These are phyloP conservation scores for Gonatopus flavifemur DNA, from an alignment of 1,140 invertebrate genomes.

Conservation along the genomic window DNA sequence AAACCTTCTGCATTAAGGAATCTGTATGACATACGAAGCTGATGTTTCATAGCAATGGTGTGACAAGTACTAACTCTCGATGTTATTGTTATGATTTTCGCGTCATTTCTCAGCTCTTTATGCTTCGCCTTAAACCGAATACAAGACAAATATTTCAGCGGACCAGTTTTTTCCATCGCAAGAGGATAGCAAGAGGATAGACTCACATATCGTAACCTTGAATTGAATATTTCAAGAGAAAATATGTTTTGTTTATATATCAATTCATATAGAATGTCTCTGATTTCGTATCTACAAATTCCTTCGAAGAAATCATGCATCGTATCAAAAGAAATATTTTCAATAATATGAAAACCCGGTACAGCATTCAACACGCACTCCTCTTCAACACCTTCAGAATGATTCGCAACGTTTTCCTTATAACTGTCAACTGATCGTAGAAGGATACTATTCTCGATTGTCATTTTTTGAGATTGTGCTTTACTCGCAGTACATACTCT, in stretches of 20 bases:
- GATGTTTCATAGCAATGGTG: not conserved
- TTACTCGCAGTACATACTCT: not conserved
- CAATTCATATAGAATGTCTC: not conserved
- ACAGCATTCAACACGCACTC: not conserved
- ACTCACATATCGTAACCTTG: not conserved
- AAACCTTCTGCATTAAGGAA: not conserved
- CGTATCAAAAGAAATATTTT: not conserved
- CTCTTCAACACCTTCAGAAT: not conserved
- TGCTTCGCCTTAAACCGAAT: constrained; percentile 9
- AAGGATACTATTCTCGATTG: not conserved
- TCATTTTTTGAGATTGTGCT: not conserved
- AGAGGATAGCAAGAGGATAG: too few relatives aligned
- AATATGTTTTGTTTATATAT: constrained; percentile 2
- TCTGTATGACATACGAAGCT: not conserved
- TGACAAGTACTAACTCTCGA: not conserved
- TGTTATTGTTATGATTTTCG: not conserved
- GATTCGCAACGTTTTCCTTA: not conserved
- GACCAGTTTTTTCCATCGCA: constrained; percentile 6
- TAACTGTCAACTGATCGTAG: not conserved
- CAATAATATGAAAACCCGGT: not conserved
- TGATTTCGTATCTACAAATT: not conserved
- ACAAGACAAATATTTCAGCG: constrained; percentile 3
- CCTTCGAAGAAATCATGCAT: constrained; percentile 7
- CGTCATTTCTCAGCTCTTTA: not conserved
- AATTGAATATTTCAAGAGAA: not conserved